Evolutionary conservation across 2,113 vertebrate genomes (phyloP), one percentile per base, ranked within the genome.

Genomic region (Cariama cristata): DNA sequence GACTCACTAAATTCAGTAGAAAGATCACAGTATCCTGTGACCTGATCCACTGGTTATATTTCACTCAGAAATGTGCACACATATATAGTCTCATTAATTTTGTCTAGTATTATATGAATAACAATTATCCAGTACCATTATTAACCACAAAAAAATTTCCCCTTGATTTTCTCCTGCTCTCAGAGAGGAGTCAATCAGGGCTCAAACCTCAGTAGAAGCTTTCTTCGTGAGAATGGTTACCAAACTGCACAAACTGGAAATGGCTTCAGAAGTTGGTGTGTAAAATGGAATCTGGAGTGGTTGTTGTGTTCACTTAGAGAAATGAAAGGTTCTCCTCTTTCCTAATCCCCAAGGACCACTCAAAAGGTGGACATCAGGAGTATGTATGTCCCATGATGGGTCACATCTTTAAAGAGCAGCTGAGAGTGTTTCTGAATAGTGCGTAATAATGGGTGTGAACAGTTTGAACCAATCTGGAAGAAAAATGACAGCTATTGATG

Each of bases 281-380:
- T 97, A 92, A 83, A 94, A 92, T 33, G 50, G 69, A 73, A 93
- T 95, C 91, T 62, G 74, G 66, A 96, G 93, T 58, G 38, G 94
- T 94, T 95, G 90, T 92, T 95, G 73, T 88, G 45, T 63, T 97
- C 92, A 88, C 69, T 95, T 96, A 68, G 45, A 58, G 45, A 93
- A 79, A 47, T 81, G 52, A 95, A 92, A 94, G 49, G 50, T 90
- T 63, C 18, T 86, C 90, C 96, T 97, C 77, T 97, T 96, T 96
- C 93, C 62, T 81, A 63, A 87, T 90, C 73, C 79, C 83, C 88
- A 79, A 47, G 49, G 81, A 64, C 33, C 1, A 0, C 75, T 52
- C 49, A 52, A 55, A 47, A 52, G 5, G 14, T 30, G 16, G 44
- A 7, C 38, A 63, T 42, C 38, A 75, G 33, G 20, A 35, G 33